Percentiles rank a stretch among this genome's conserved stretches.
Conservation (phyloP, 2,888 invertebrate species). For the Cosmorhoe ocellata region DNA sequence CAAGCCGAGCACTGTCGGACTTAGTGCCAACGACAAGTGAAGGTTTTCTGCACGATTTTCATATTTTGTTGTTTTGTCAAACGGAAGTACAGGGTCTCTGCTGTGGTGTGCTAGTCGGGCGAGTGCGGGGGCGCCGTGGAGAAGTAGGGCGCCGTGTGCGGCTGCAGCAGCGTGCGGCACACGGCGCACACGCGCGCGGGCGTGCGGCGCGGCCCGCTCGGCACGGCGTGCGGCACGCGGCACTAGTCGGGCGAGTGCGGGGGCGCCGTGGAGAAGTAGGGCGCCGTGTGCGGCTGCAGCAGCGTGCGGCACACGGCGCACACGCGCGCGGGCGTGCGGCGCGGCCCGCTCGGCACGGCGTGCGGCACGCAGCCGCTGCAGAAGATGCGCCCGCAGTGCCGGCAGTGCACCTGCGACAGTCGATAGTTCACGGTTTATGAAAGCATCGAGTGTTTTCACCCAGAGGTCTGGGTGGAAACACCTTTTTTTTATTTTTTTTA, state of each 20-base stretch:
- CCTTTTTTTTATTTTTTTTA: too few relatives aligned
- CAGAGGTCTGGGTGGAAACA: too few relatives aligned
- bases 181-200: constrained; percentile 97
- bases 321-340: constrained; percentile 90
- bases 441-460: too few relatives aligned
- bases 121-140: constrained; percentile 89
- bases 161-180: constrained; percentile 97
- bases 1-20: too few relatives aligned
- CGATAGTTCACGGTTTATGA: too few relatives aligned
- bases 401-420: constrained; percentile 88
- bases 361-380: constrained; percentile 93
- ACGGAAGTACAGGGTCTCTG: too few relatives aligned
- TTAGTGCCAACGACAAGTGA: too few relatives aligned
- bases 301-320: constrained; percentile 99
- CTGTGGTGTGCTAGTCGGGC: constrained; percentile 70
- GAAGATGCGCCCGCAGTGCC: constrained; percentile 98
- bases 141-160: constrained; percentile 95
- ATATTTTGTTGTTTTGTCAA: too few relatives aligned
- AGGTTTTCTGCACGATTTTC: too few relatives aligned
- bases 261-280: constrained; percentile 94
- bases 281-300: constrained; percentile 94
- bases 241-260: constrained; percentile 77
- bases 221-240: constrained; percentile 69
- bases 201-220: constrained; percentile 84
- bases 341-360: constrained; percentile 92